Conservation (phyloP, 1,140 invertebrate species). For the Drosophila teissieri region DNA sequence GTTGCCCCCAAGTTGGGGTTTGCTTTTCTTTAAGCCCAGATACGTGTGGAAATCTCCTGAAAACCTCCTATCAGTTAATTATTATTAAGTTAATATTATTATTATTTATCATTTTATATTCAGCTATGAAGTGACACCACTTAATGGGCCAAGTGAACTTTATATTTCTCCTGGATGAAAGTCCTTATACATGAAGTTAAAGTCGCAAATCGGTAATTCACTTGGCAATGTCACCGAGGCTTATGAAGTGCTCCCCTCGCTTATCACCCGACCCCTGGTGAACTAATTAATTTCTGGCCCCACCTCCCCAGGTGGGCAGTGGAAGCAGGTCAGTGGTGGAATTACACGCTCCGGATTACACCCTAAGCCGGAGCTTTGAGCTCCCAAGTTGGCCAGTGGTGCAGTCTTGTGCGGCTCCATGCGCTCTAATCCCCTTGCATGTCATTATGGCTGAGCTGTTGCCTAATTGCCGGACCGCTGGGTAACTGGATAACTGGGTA, state of each 20-base stretch:
- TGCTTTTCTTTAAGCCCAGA: too few relatives aligned
- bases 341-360: slow-evolving; percentile 43
- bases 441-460: slow-evolving; percentile 33
- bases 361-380: slow-evolving; percentile 36
- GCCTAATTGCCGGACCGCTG: slow-evolving; percentile 36
- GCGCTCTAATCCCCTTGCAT: slow-evolving; percentile 46
- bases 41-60: too few relatives aligned
- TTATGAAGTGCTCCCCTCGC: neutral
- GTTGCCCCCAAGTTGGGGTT: too few relatives aligned
- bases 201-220: slow-evolving; percentile 2
- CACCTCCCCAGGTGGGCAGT: slow-evolving; percentile 14
- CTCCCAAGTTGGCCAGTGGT: slow-evolving; percentile 16
- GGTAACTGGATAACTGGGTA: slow-evolving; percentile 3
- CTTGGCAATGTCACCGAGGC: slow-evolving; percentile 4
- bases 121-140: too few relatives aligned
- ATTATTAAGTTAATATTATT: too few relatives aligned
- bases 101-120: too few relatives aligned
- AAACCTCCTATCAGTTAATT: too few relatives aligned
- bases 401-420: slow-evolving; percentile 16
- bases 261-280: slow-evolving; percentile 4
- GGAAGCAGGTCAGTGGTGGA: slow-evolving; percentile 38
- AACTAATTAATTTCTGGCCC: slow-evolving; percentile 49
- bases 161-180: too few relatives aligned
- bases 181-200: neutral
- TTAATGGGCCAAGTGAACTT: too few relatives aligned